Base-by-base conservation (phyloP, 2,797 vertebrate species). In the Alauda arvensis region DNA sequence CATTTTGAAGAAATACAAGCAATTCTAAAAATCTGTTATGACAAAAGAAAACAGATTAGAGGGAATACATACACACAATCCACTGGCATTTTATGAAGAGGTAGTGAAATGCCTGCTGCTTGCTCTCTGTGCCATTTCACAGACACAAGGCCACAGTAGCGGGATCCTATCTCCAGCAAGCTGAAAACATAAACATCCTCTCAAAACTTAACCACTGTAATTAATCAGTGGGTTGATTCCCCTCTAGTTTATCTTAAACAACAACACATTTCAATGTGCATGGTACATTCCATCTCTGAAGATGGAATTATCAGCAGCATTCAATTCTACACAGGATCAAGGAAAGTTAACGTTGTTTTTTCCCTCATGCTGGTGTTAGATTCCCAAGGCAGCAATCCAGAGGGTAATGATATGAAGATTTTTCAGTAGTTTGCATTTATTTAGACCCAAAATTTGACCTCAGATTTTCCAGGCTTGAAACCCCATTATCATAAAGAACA, bases 101-200 rank as follows among this genome's bases (percentile, higher is more conserved):
- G 60, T 8, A 78, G 43, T 15, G 63, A 89, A 89, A 67, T 16
- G 42, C 55, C 76, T 76, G 67, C 67, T 12, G 16, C 55, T 61
- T 40, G 53, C 12, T 75, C 57, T 33, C 71, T 25, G 65, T 42
- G 72, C 56, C 68, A 29, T 40, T 65, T 49, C 77, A 71, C 78
- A 66, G 48, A 37, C 71, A 65, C 29, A 28, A 57, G 43, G 71
- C 65, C 71, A 89, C 83, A 77, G 69, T 67, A 91, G 89, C 77
- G 53, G 60, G 26, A 72, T 49, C 57, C 65, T 45, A 88, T 42
- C 86, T 84, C 71, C 71, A 75, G 18, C 33, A 83, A 76, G 69
- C 78, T 87, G 78, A 70, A 82, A 70, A 90, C 46, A 65, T 89
- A 91, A 91, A 93, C 81, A 82, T 83, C 76, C 87, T 75, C 90